Conservation (phyloP, 2,888 invertebrate genomes). For the Strigamia transsilvanica region DNA sequence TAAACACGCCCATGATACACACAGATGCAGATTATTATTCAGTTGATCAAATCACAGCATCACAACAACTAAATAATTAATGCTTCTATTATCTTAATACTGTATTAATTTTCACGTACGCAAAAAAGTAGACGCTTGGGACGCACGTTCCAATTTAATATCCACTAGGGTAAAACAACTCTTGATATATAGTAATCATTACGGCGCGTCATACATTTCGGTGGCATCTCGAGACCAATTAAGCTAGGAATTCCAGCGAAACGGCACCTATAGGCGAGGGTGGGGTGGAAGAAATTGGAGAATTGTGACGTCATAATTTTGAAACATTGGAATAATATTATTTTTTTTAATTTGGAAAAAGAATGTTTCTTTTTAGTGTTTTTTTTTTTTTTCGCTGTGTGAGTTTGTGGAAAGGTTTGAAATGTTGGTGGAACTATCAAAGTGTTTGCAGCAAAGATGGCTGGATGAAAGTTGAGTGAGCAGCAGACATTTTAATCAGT, state of each 20-base stretch:
- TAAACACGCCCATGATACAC: not conserved
- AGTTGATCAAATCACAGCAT: conserved; percentile 37
- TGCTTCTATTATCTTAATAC: conserved; percentile 35
- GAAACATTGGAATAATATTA: not conserved
- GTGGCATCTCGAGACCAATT: conserved; percentile 38
- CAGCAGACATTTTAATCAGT: conserved; percentile 39
- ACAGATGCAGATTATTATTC: conserved; percentile 27
- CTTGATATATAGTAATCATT: not conserved
- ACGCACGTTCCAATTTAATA: not conserved
- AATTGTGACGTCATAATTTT: not conserved
- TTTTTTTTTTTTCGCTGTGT: not conserved
- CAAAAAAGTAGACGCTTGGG: conserved; percentile 9
- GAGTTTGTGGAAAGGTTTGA: not conserved
- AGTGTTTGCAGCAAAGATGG: not conserved
- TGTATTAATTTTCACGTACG: conserved; percentile 2
- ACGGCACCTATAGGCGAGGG: conserved; percentile 11
- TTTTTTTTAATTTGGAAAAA: not conserved
- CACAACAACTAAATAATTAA: conserved; percentile 34
- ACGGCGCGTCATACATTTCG: not conserved
- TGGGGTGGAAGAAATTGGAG: not conserved
- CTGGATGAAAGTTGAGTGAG: not conserved
- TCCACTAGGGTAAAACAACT: not conserved
- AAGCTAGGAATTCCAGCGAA: conserved; percentile 13
- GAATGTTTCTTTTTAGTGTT: not conserved
- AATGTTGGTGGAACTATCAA: not conserved